phyloP scores from a whole-genome alignment of 1,140 invertebrate species.

The Bombyx mandarina region DNA sequence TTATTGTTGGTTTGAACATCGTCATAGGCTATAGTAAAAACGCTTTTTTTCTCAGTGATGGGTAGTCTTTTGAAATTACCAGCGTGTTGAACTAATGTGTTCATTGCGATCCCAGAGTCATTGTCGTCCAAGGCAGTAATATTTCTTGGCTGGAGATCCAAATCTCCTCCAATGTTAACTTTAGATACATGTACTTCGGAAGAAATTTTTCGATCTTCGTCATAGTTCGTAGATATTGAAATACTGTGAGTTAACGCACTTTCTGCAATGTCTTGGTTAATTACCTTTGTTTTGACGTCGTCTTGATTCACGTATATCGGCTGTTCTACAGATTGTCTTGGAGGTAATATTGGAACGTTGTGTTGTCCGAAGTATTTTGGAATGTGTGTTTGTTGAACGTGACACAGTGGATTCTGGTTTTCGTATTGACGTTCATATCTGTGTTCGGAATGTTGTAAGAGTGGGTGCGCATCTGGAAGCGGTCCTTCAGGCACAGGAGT shows the following conservation, averaged over 20 bases:
- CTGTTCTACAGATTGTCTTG: constrained; percentile 43
- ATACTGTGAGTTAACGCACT: constrained; percentile 61
- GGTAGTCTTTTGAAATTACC: constrained; percentile 76
- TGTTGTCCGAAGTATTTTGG: constrained; percentile 76
- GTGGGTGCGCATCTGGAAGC: constrained; percentile 74
- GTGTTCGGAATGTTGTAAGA: constrained; percentile 83
- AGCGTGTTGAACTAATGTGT: constrained; percentile 68
- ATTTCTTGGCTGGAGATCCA: constrained; percentile 28
- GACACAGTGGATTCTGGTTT: constrained; percentile 74
- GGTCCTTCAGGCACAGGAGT: constrained; percentile 63
- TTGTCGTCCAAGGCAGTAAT: constrained; percentile 74
- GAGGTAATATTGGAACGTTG: constrained; percentile 43
- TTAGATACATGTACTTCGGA: constrained; percentile 62
- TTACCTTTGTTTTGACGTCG: constrained; percentile 42
- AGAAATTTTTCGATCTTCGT: constrained; percentile 35
- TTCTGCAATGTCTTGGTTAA: constrained; percentile 44
- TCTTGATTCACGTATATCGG: constrained; percentile 67
- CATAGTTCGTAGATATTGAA: constrained; percentile 57
- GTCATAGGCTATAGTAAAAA: constrained; percentile 94
- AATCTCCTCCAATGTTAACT: constrained; percentile 60
- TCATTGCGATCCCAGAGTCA: constrained; percentile 82
- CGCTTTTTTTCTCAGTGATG: constrained; percentile 90
- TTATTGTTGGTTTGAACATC: constrained; percentile 75
- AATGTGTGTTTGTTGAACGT: constrained; percentile 76
- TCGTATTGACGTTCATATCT: constrained; percentile 77